Conservation (phyloP, 2,797 vertebrate species). For the Nyctibius grandis region DNA sequence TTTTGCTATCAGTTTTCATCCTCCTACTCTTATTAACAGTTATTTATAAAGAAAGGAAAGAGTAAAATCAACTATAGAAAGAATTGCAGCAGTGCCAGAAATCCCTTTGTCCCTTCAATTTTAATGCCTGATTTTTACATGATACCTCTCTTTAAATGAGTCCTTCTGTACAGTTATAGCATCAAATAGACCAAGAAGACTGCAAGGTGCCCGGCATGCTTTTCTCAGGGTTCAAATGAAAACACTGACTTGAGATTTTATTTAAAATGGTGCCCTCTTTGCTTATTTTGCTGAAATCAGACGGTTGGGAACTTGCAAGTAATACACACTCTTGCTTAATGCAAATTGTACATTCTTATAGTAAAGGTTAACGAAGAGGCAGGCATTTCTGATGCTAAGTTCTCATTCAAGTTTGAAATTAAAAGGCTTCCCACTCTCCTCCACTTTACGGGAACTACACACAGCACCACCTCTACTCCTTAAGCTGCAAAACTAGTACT, state of each 20-base stretch:
- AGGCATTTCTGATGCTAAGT: neutral
- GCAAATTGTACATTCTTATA: neutral
- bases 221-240: constrained; percentile 35
- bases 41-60: neutral
- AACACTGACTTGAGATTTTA: constrained; percentile 22
- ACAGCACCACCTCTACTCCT: neutral
- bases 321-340: neutral
- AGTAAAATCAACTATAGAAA: neutral
- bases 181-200: constrained; percentile 18
- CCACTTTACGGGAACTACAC: neutral
- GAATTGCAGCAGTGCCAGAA: neutral
- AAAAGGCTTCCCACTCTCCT: neutral
- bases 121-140: neutral
- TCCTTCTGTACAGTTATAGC: neutral
- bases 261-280: constrained; percentile 24
- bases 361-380: neutral
- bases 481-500: constrained; percentile 50
- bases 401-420: constrained; percentile 48
- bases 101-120: neutral
- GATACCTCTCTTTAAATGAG: constrained; percentile 1
- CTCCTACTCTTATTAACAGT: neutral
- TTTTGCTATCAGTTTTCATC: neutral
- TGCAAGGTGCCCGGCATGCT: neutral
- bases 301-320: neutral
- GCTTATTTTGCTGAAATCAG: constrained; percentile 24